These are phyloP conservation scores for Oscheius sp. DNA, from an alignment of 2,888 invertebrate genomes.

Conservation along the genomic window DNA sequence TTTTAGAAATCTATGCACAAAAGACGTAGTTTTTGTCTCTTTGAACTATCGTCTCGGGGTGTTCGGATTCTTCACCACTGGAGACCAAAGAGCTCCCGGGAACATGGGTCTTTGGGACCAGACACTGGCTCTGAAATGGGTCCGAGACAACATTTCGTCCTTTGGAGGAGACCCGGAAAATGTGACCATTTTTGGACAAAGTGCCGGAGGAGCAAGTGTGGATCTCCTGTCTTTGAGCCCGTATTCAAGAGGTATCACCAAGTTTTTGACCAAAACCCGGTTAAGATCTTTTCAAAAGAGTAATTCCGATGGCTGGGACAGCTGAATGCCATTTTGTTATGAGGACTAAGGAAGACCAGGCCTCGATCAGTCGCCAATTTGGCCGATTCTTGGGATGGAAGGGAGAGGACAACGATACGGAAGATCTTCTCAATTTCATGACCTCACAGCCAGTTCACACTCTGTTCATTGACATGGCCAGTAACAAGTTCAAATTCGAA, in stretches of 20 bases:
- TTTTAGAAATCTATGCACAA: constrained; percentile 62
- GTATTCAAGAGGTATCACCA: constrained; percentile 50
- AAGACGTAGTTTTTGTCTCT: constrained; percentile 65
- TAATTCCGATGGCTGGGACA: constrained; percentile 62
- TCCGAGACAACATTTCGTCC: constrained; percentile 61
- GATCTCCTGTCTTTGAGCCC: constrained; percentile 60
- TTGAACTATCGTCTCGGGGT: constrained; percentile 67
- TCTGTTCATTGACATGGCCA: background rate
- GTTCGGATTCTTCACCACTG: constrained; percentile 63
- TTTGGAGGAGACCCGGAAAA: constrained; percentile 70
- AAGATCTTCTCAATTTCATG: constrained; percentile 11
- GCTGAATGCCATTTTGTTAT: constrained; percentile 54
- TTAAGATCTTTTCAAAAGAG: constrained; percentile 58
- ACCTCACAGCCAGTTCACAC: background rate
- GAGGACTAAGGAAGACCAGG: constrained; percentile 49
- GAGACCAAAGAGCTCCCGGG: constrained; percentile 47
- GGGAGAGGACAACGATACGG: constrained; percentile 26
- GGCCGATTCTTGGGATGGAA: constrained; percentile 51
- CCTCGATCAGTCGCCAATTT: constrained; percentile 46
- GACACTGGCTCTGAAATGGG: constrained; percentile 68
- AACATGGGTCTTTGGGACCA: constrained; percentile 71
- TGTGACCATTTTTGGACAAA: constrained; percentile 71
- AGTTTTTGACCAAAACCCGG: background rate
- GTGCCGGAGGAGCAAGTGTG: constrained; percentile 64
- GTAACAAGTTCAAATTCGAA: constrained; percentile 13